Percentiles rank a stretch among this genome's conserved stretches.
Evolutionary conservation across 2,888 invertebrate genomes (phyloP).

Genomic region (Zaprionus bogoriensis): DNA sequence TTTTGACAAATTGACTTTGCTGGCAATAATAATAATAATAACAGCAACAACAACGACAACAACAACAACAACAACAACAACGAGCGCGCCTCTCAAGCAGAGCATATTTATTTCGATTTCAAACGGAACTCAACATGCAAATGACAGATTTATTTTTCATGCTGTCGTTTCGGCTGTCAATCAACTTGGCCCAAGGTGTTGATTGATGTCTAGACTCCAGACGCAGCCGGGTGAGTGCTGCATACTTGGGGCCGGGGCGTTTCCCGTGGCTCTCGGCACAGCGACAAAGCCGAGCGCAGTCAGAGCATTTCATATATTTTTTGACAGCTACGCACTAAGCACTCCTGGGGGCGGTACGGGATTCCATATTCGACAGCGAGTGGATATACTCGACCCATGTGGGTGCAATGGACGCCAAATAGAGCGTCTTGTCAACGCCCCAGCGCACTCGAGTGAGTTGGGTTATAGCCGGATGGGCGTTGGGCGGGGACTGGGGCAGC

Average conservation of each 20-base stretch:
- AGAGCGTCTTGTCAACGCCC: constrained; percentile 39
- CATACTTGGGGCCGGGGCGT: neutral
- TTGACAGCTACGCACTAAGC: constrained; percentile 58
- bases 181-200: constrained; percentile 69
- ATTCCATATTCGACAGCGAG: constrained; percentile 23
- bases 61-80: constrained; percentile 16
- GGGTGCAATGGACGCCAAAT: constrained; percentile 50
- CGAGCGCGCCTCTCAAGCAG: constrained; percentile 28
- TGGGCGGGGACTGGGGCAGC: constrained; percentile 6
- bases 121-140: constrained; percentile 70
- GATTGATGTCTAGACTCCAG: constrained; percentile 69
- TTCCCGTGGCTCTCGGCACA: constrained; percentile 1
- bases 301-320: constrained; percentile 49
- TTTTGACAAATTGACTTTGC: constrained; percentile 74
- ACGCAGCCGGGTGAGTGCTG: constrained; percentile 17
- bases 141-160: constrained; percentile 75
- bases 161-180: constrained; percentile 70
- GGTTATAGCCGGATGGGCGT: neutral
- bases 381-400: constrained; percentile 19
- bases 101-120: constrained; percentile 70
- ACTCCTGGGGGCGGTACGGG: constrained; percentile 12
- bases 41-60: constrained; percentile 22
- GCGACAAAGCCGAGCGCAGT: neutral
- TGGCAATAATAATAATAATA: constrained; percentile 41
- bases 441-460: constrained; percentile 42